phyloP scores from a whole-genome alignment of 2,797 vertebrate genomes.

The Epinephelus coioides region DNA sequence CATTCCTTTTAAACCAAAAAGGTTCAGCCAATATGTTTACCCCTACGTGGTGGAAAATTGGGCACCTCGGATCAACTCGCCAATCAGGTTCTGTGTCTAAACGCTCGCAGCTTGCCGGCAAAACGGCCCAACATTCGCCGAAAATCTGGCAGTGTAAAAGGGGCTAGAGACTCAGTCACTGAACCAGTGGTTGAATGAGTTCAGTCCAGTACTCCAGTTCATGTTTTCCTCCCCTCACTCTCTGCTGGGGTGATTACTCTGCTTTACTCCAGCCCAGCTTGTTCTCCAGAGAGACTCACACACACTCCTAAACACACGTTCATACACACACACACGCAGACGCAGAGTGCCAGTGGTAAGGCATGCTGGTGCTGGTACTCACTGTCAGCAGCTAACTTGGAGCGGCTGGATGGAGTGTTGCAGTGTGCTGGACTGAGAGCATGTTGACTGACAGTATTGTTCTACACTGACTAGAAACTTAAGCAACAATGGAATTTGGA shows the following conservation, averaged over 20 bases:
- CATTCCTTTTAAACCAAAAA: too few relatives aligned
- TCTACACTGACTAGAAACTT: conserved; percentile 37
- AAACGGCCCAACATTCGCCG: too few relatives aligned
- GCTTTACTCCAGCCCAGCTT: conserved; percentile 71
- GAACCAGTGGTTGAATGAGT: conserved; percentile 17
- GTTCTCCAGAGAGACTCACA: conserved; percentile 69
- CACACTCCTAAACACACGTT: conserved; percentile 50
- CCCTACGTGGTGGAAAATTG: too few relatives aligned
- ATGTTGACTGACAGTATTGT: conserved; percentile 43
- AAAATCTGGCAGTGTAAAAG: too few relatives aligned
- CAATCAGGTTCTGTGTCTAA: too few relatives aligned
- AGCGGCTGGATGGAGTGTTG: conserved; percentile 44
- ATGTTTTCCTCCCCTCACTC: conserved; percentile 63
- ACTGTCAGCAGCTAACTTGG: conserved; percentile 40
- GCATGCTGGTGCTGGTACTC: conserved; percentile 56
- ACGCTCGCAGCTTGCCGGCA: too few relatives aligned
- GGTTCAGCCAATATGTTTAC: too few relatives aligned
- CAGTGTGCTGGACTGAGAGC: conserved; percentile 55
- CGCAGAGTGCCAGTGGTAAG: conserved; percentile 38
- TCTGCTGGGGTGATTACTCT: conserved; percentile 78
- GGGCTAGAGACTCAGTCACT: not conserved
- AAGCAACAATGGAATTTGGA: conserved; percentile 80
- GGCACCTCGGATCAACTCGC: too few relatives aligned
- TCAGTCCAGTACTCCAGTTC: conserved; percentile 65
- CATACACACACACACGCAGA: conserved; percentile 3